Evolutionary conservation across 1,140 invertebrate species (phyloP).

Genomic region (Meloidogyne floridensis): DNA sequence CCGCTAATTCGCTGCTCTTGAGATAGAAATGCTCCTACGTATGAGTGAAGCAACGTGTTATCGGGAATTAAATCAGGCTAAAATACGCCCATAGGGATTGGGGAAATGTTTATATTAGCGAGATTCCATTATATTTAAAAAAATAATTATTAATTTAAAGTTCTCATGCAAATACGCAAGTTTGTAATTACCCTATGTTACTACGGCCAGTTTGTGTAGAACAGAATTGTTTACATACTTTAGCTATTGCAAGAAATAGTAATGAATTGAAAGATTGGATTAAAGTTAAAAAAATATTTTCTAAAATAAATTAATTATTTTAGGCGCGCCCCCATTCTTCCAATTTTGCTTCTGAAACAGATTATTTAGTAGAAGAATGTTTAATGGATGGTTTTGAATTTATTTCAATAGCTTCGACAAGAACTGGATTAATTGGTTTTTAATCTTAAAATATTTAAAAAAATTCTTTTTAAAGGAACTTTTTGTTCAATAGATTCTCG

Average conservation of each 20-base stretch:
- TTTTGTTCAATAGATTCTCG: slow-evolving; percentile 44
- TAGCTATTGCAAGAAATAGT: slow-evolving; percentile 41
- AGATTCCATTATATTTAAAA: no score
- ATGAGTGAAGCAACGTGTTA: no score
- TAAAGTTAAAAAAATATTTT: slow-evolving; percentile 29
- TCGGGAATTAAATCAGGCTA: no score
- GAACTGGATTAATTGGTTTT: slow-evolving; percentile 47
- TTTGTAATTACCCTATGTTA: slow-evolving; percentile 51
- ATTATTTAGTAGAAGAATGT: slow-evolving; percentile 53
- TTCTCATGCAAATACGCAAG: slow-evolving; percentile 36
- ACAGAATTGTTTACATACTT: slow-evolving; percentile 49
- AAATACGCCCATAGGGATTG: no score
- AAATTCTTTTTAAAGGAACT: slow-evolving; percentile 37
- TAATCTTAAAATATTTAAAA: not conserved
- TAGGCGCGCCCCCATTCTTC: slow-evolving; percentile 35
- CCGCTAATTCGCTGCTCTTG: no score
- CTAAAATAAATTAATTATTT: not conserved
- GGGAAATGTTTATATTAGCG: no score
- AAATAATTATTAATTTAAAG: not conserved
- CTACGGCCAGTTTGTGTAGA: slow-evolving; percentile 41
- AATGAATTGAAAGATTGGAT: slow-evolving; percentile 46
- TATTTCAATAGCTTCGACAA: slow-evolving; percentile 45
- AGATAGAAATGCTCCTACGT: no score
- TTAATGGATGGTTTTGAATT: slow-evolving; percentile 51
- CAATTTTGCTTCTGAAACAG: slow-evolving; percentile 37